A percentile compares a stretch with the other conserved stretches of the same genome.
These are phyloP conservation scores for Nesidiocoris tenuis DNA, from an alignment of 2,888 invertebrate species.

Conservation along the genomic window DNA sequence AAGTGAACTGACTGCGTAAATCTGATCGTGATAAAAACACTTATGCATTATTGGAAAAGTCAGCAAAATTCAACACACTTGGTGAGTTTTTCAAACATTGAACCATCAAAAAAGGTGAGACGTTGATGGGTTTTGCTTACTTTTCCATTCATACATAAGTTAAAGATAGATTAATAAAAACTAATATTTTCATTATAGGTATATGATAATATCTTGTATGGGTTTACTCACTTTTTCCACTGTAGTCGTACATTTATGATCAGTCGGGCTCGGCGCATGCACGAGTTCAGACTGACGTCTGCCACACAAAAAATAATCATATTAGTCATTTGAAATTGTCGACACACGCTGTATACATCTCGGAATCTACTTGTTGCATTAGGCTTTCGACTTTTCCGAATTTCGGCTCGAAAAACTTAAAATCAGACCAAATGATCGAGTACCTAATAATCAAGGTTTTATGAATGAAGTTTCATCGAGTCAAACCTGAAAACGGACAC, in stretches of 20 bases:
- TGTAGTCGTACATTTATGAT: constrained; percentile 26
- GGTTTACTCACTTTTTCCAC: constrained; percentile 33
- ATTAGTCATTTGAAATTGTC: too few species aligned
- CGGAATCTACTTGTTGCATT: not conserved
- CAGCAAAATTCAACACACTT: too few species aligned
- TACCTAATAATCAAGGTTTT: too few species aligned
- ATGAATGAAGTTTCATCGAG: not conserved
- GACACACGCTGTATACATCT: too few species aligned
- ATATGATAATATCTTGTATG: too few species aligned
- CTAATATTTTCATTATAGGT: too few species aligned
- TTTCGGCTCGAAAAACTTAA: too few species aligned
- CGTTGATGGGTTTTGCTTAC: not conserved
- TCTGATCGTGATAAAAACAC: not conserved
- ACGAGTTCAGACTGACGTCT: constrained; percentile 27
- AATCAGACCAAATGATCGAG: too few species aligned
- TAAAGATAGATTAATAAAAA: not conserved
- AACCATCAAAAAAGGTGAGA: too few species aligned
- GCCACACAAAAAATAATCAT: constrained; percentile 9
- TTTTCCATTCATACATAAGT: not conserved
- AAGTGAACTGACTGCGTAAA: constrained; percentile 7
- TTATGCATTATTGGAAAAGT: not conserved
- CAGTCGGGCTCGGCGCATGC: constrained; percentile 24
- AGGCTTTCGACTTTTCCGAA: too few species aligned
- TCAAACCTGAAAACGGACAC: not conserved
- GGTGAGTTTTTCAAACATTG: too few species aligned